A percentile compares a stretch with the other conserved stretches of the same genome.
phyloP scores from a whole-genome alignment of 2,797 vertebrate genomes.

The Microchirus variegatus region DNA sequence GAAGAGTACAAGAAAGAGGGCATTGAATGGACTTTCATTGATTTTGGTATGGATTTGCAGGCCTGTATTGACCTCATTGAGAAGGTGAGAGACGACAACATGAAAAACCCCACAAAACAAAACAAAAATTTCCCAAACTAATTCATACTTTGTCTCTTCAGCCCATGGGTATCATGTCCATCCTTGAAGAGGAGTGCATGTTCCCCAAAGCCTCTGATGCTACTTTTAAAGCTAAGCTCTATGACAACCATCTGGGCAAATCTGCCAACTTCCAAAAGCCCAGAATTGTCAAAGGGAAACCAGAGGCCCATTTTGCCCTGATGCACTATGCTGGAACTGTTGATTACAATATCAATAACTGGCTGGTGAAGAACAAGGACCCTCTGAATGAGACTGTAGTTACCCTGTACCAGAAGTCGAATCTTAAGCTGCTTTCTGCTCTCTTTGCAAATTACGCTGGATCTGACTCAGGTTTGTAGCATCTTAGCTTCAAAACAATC shows the following conservation, averaged over 20 bases:
- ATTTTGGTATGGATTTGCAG: conserved; percentile 80
- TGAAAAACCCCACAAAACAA: too few relatives aligned
- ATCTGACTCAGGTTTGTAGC: conserved; percentile 71
- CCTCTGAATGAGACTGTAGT: conserved; percentile 88
- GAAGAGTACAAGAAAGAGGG: conserved; percentile 86
- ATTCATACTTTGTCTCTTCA: conserved; percentile 33
- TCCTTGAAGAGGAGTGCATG: conserved; percentile 97
- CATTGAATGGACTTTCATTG: conserved; percentile 80
- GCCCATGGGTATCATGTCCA: conserved; percentile 92
- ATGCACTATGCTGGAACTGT: conserved; percentile 85
- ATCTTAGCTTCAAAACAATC: too few relatives aligned
- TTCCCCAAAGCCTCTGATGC: conserved; percentile 88
- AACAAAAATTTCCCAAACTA: conserved; percentile 2
- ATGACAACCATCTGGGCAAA: conserved; percentile 88
- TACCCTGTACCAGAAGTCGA: conserved; percentile 85
- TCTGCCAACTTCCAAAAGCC: conserved; percentile 87
- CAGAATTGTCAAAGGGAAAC: conserved; percentile 83
- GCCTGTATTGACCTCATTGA: conserved; percentile 81
- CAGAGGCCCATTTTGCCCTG: conserved; percentile 86
- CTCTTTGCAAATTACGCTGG: conserved; percentile 84
- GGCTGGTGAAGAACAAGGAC: conserved; percentile 89
- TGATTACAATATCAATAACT: conserved; percentile 86
- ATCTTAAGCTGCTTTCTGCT: conserved; percentile 79
- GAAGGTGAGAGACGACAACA: conserved; percentile 57
- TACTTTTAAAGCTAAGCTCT: conserved; percentile 88